phyloP scores from a whole-genome alignment of 2,113 vertebrate species.

The Brachypodius melanocephalos region DNA sequence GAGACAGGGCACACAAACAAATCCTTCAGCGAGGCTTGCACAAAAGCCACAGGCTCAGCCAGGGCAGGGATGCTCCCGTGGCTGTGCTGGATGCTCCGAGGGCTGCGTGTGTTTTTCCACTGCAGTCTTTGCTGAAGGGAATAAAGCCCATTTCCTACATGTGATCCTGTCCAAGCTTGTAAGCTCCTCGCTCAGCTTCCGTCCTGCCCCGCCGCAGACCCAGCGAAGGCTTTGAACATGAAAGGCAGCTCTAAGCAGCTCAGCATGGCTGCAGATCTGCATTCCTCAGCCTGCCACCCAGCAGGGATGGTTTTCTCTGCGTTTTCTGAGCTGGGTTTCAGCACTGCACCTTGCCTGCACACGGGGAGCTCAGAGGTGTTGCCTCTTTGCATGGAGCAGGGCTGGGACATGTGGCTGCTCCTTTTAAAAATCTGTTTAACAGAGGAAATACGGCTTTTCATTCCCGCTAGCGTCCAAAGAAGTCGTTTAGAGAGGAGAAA shows the following conservation, averaged over 20 bases:
- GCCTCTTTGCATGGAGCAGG: neutral
- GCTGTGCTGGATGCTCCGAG: neutral
- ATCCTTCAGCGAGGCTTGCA: neutral
- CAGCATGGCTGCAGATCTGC: neutral
- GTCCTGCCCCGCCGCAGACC: neutral
- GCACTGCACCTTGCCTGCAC: neutral
- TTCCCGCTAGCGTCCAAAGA: neutral
- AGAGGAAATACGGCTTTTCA: neutral
- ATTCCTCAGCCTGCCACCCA: neutral
- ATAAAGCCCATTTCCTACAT: slow-evolving; percentile 1
- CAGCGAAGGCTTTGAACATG: slow-evolving; percentile 25
- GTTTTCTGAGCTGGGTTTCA: neutral
- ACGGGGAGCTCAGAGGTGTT: neutral
- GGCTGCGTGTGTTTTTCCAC: slow-evolving; percentile 31
- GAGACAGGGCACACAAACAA: neutral
- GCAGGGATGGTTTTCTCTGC: neutral
- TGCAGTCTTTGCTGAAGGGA: neutral
- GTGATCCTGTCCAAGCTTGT: slow-evolving; percentile 29
- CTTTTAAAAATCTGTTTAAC: neutral
- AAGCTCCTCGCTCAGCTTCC: slow-evolving; percentile 2
- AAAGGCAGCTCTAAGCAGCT: slow-evolving; percentile 30
- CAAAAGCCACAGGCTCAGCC: neutral
- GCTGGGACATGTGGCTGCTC: neutral
- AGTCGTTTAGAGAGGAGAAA: neutral
- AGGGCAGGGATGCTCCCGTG: neutral